Base-by-base conservation (phyloP, 2,797 vertebrate species). In the Stomatorhinus walkeri region DNA sequence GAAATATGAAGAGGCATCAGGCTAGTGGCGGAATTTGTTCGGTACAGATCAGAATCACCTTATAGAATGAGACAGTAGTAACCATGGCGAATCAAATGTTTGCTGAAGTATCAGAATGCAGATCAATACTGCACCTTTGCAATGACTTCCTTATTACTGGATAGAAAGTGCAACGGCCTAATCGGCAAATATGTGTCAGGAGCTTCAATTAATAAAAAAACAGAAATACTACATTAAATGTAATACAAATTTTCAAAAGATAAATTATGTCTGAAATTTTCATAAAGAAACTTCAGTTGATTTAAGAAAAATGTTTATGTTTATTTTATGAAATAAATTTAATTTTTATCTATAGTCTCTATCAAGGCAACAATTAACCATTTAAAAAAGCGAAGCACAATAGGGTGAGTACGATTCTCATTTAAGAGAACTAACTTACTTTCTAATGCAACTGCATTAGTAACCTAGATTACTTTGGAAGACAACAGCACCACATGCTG, bases 401-500 rank as follows among this genome's bases (percentile, higher is more conserved):
- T 24, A 24, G 59, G 22, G 3, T 64, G 9, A 64, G 22, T 64
- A 24, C 10, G 24, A 28, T 64, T 64, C 24, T 14, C 24, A 28
- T 76, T 40, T 19, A 16, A 40, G 0, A 76, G 14, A 76, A 16
- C 4, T 7, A 7, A 19, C 32, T 12, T 40, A 19, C 12, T 68
- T 32, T 32, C 24, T 28, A 32, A 28, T 4, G 22, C 61, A 12
- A 40, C 16, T 76, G 32, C 68, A 76, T 36, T 51, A 40, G 68
- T 76, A 40, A 19, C 32, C 68, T 43, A 36, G 32, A 19, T 40
- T 76, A 76, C 14, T 40, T 40, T 32, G 61, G 24, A 68, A 68
- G 24, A 68, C 32, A 76, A 76, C 68, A 76, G 68, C 68, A 76
- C 68, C 68, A 76, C 68, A 16, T 76, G 68, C 68, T 76, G 68